A percentile compares a stretch with the other conserved stretches of the same genome.
Evolutionary conservation across 2,797 vertebrate genomes (phyloP).

Genomic region (Thalassophryne amazonica): DNA sequence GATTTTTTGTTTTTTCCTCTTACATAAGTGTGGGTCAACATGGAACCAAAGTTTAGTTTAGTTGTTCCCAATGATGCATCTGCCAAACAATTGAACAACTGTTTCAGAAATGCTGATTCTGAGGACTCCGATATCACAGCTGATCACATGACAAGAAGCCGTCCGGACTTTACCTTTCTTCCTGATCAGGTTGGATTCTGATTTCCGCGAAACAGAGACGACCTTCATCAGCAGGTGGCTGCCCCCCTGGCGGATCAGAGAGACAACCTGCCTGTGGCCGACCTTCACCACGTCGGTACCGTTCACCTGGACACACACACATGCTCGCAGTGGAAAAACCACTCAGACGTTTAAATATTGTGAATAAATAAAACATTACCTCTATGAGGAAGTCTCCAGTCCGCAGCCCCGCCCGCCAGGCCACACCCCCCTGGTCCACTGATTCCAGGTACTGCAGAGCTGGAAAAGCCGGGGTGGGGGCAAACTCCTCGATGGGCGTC

Average conservation of each 20-base stretch:
- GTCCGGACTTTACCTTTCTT: slow-evolving; percentile 83
- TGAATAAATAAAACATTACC: slow-evolving; percentile 38
- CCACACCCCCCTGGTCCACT: slow-evolving; percentile 94
- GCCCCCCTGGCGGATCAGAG: slow-evolving; percentile 94
- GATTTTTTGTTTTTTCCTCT: no score
- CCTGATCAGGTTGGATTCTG: slow-evolving; percentile 86
- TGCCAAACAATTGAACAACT: neutral
- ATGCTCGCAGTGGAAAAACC: neutral
- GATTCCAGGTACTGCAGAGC: slow-evolving; percentile 97
- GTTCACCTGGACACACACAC: slow-evolving; percentile 63
- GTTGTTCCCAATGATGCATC: no score
- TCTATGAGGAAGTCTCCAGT: slow-evolving; percentile 84
- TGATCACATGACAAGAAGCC: neutral
- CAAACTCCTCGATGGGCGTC: slow-evolving; percentile 98
- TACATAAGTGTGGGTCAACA: no score
- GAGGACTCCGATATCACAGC: no score
- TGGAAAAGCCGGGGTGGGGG: slow-evolving; percentile 94
- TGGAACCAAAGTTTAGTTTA: no score
- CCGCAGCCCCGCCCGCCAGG: slow-evolving; percentile 91
- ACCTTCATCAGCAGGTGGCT: slow-evolving; percentile 96
- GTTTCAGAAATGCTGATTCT: no score
- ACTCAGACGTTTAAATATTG: neutral
- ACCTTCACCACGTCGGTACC: slow-evolving; percentile 78
- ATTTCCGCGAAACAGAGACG: slow-evolving; percentile 93
- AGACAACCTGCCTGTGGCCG: slow-evolving; percentile 89